Conservation (phyloP, 37 sponge, comb jelly and placozoan species). For the Hexactinellida sp. region DNA sequence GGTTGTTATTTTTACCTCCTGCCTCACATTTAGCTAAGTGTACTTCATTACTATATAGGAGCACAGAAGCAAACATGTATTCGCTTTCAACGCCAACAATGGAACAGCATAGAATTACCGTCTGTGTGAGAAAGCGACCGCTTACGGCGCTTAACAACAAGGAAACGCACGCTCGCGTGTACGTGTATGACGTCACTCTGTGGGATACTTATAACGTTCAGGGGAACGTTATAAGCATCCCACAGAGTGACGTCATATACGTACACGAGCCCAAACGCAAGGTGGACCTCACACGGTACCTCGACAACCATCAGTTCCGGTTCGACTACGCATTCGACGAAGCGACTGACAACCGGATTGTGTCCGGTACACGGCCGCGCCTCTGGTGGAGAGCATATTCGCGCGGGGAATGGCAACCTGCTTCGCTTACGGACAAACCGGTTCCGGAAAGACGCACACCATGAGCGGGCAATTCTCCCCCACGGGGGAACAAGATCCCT, state of each 20-base stretch:
- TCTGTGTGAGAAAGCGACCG: constrained; percentile 93
- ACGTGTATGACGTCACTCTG: too few relatives aligned
- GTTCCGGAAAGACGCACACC: constrained; percentile 96
- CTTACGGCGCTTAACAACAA: constrained; percentile 81
- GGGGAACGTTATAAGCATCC: background rate
- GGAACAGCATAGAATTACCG: constrained; percentile 61
- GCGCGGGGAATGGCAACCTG: constrained; percentile 95
- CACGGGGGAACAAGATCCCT: constrained; percentile 83
- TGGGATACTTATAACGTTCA: too few relatives aligned
- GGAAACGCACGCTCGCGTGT: constrained; percentile 17
- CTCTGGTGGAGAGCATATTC: constrained; percentile 79
- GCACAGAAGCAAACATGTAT: constrained; percentile 26
- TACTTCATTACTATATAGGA: too few relatives aligned
- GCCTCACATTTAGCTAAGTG: too few relatives aligned
- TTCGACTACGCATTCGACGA: constrained; percentile 96
- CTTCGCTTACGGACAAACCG: constrained; percentile 98
- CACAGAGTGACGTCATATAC: background rate
- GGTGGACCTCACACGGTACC: constrained; percentile 90
- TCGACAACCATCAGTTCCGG: constrained; percentile 88
- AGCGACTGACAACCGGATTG: constrained; percentile 45
- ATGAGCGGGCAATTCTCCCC: constrained; percentile 82
- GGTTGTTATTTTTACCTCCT: too few relatives aligned
- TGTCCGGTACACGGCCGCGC: constrained; percentile 85
- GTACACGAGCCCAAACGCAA: constrained; percentile 89
- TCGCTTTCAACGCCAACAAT: constrained; percentile 42